A percentile compares a stretch with the other conserved stretches of the same genome.
Evolutionary conservation across 2,888 invertebrate genomes (phyloP).

Genomic region (Tinea trinotella): DNA sequence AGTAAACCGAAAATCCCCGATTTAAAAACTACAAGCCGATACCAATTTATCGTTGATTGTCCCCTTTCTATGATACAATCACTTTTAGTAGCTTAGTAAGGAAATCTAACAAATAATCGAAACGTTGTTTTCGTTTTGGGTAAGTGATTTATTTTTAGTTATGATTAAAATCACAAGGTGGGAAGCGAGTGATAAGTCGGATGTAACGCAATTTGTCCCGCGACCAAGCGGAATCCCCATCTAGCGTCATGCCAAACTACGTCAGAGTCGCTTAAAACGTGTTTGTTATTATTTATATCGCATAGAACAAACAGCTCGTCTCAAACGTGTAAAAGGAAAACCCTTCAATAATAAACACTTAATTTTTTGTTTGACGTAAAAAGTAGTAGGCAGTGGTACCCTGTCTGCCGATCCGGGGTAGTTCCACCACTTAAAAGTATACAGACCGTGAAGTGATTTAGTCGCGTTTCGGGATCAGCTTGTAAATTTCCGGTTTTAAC

Average conservation of each 20-base stretch:
- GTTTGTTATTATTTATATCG: not conserved
- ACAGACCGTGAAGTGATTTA: too few relatives aligned
- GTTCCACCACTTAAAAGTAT: too few relatives aligned
- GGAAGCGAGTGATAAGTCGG: not conserved
- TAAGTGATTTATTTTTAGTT: not conserved
- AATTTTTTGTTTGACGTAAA: too few relatives aligned
- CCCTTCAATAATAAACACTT: not conserved
- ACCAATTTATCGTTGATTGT: too few relatives aligned
- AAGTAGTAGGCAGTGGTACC: too few relatives aligned
- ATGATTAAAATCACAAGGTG: not conserved
- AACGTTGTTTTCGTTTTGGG: not conserved
- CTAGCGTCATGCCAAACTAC: slow-evolving; percentile 34
- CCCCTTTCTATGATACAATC: too few relatives aligned
- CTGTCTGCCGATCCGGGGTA: too few relatives aligned
- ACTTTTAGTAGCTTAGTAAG: too few relatives aligned
- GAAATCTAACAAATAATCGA: not conserved
- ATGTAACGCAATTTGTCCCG: not conserved
- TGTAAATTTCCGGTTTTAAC: too few relatives aligned
- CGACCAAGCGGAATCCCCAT: slow-evolving; percentile 32
- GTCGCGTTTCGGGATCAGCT: too few relatives aligned
- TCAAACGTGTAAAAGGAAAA: not conserved
- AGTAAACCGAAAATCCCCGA: too few relatives aligned
- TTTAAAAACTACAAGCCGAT: too few relatives aligned
- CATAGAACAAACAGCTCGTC: not conserved
- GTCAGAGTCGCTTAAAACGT: slow-evolving; percentile 22